Conservation (phyloP, 2,888 invertebrate genomes). For the Oscheius sp. region DNA sequence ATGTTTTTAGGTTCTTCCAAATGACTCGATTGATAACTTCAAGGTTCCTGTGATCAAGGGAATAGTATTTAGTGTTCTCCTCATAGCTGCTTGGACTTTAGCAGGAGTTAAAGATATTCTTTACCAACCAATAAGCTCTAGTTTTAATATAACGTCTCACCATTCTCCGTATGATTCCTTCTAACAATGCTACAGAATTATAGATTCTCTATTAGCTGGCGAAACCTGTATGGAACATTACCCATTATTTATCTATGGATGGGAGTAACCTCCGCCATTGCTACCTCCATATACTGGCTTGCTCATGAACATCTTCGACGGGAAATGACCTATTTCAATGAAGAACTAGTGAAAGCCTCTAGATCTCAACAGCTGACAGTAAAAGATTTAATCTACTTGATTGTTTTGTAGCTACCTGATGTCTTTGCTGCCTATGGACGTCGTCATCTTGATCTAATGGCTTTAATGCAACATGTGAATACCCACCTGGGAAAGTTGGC, state of each 20-base stretch:
- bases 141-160: background rate
- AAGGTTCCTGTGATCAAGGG: background rate
- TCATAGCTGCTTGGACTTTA: slow-evolving; percentile 1
- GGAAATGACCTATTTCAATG: slow-evolving; percentile 31
- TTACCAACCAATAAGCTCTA: background rate
- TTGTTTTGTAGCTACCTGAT: slow-evolving; percentile 17
- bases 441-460: slow-evolving; percentile 19
- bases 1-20: slow-evolving; percentile 7
- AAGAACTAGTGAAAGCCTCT: slow-evolving; percentile 26
- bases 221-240: slow-evolving; percentile 18
- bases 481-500: slow-evolving; percentile 20
- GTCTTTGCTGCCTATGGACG: slow-evolving; percentile 23
- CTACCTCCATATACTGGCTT: slow-evolving; percentile 24
- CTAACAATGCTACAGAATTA: background rate
- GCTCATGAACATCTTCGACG: slow-evolving; percentile 26
- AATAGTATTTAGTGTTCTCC: slow-evolving; percentile 2
- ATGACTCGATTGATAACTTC: slow-evolving; percentile 23
- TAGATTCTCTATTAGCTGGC: slow-evolving; percentile 15
- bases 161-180: background rate
- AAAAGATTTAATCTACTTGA: background rate
- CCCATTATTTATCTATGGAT: slow-evolving; percentile 20
- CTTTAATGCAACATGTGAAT: slow-evolving; percentile 21
- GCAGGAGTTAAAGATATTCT: slow-evolving; percentile 16
- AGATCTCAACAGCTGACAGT: slow-evolving; percentile 27
- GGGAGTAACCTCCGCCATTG: slow-evolving; percentile 21